Evolutionary conservation across 2,888 invertebrate species (phyloP).

Genomic region (Acheta domesticus): DNA sequence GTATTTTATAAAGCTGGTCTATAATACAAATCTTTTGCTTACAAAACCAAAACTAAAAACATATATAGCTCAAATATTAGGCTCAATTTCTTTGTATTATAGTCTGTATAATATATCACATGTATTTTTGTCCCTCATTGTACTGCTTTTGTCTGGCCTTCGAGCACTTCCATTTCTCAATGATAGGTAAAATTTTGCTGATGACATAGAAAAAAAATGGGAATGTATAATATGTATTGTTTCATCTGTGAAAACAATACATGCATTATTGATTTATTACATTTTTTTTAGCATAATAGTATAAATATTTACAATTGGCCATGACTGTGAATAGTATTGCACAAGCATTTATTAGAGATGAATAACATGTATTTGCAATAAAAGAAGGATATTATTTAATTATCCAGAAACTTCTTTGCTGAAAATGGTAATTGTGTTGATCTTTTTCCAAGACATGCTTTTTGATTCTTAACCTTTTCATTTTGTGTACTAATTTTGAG

Average conservation of each 20-base stretch:
- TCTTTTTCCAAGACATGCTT: background rate
- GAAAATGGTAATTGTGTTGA: background rate
- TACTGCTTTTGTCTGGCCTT: background rate
- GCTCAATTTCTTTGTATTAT: constrained; percentile 18
- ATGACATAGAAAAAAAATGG: background rate
- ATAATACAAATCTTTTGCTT: background rate
- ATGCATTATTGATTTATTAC: background rate
- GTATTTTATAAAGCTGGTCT: background rate
- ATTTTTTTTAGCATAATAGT: background rate
- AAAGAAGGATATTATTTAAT: background rate
- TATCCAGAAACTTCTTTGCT: background rate
- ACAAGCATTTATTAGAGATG: background rate
- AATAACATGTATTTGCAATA: background rate
- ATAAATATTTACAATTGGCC: background rate
- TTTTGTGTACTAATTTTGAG: background rate
- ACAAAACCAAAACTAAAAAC: background rate
- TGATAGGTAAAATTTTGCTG: background rate
- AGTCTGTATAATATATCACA: background rate
- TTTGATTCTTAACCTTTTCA: background rate
- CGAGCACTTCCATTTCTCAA: background rate
- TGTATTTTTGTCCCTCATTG: background rate
- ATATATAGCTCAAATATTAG: background rate
- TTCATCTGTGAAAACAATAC: background rate
- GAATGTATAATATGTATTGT: background rate
- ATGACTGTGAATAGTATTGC: background rate